Conservation (phyloP, 1,140 invertebrate species). For the Megalonaias nervosa region DNA sequence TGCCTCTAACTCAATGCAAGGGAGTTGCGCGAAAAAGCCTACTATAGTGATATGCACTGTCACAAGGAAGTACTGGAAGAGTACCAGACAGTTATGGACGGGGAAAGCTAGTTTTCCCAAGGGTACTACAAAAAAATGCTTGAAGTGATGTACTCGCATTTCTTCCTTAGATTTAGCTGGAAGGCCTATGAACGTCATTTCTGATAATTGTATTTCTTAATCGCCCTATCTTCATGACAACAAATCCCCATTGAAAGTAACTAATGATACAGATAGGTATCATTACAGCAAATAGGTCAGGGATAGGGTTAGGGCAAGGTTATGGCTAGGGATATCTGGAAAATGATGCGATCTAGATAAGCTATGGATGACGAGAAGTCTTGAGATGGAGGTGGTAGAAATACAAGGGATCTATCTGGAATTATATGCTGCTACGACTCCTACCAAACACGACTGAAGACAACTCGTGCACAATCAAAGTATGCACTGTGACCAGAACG, state of each 20-base stretch:
- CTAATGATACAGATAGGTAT: conserved; percentile 34
- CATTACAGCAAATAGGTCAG: conserved; percentile 43
- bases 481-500: conserved; percentile 24
- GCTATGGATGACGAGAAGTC: conserved; percentile 45
- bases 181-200: conserved; percentile 43
- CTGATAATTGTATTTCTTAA: conserved; percentile 40
- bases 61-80: conserved; percentile 31
- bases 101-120: no score
- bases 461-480: conserved; percentile 29
- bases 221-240: conserved; percentile 40
- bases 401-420: conserved; percentile 11
- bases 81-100: no score
- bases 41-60: conserved; percentile 36
- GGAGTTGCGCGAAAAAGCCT: conserved; percentile 38
- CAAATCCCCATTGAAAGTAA: conserved; percentile 37
- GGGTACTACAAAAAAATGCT: no score
- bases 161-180: conserved; percentile 50
- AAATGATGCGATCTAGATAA: conserved; percentile 41
- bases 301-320: no score
- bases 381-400: neutral
- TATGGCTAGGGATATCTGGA: conserved; percentile 44
- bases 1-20: conserved; percentile 29
- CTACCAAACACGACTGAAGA: conserved; percentile 36
- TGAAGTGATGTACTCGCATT: neutral
- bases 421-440: conserved; percentile 15